A percentile compares a stretch with the other conserved stretches of the same genome.
These are phyloP conservation scores for Pasiphila rectangulata DNA, from an alignment of 2,888 invertebrate genomes.

Conservation along the genomic window DNA sequence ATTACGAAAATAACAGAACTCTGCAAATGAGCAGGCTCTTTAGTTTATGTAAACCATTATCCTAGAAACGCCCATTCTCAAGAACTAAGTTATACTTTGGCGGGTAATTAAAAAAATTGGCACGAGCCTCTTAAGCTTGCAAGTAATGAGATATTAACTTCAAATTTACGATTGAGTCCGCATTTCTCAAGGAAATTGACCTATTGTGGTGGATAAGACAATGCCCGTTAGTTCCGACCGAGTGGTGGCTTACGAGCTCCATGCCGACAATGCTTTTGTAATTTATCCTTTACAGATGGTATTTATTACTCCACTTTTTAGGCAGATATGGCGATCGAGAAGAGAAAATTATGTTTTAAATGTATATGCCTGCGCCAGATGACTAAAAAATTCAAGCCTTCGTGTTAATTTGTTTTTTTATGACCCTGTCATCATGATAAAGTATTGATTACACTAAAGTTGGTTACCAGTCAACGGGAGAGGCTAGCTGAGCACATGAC, in stretches of 20 bases:
- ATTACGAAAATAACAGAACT: not conserved
- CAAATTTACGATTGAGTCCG: conserved; percentile 73
- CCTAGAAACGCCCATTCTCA: conserved; percentile 9
- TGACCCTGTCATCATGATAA: too few relatives aligned
- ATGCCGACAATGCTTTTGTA: conserved; percentile 71
- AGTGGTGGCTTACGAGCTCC: conserved; percentile 62
- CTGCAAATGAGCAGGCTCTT: conserved; percentile 12
- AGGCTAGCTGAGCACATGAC: too few relatives aligned
- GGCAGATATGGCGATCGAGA: too few relatives aligned
- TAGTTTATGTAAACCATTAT: conserved; percentile 12
- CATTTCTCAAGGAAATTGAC: conserved; percentile 75
- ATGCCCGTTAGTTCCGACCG: conserved; percentile 70
- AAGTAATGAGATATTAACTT: conserved; percentile 78
- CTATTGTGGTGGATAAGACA: conserved; percentile 77
- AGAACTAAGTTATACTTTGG: conserved; percentile 12
- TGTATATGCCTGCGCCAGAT: too few relatives aligned
- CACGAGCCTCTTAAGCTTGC: conserved; percentile 57
- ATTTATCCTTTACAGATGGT: conserved; percentile 66
- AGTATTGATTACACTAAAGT: too few relatives aligned
- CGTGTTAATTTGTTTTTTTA: too few relatives aligned
- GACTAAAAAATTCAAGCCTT: too few relatives aligned
- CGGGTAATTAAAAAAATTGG: conserved; percentile 53
- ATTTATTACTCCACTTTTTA: conserved; percentile 50
- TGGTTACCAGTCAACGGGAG: too few relatives aligned
- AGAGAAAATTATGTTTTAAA: too few relatives aligned